phyloP scores from a whole-genome alignment of 2,888 invertebrate genomes.

The Tipula helvola region DNA sequence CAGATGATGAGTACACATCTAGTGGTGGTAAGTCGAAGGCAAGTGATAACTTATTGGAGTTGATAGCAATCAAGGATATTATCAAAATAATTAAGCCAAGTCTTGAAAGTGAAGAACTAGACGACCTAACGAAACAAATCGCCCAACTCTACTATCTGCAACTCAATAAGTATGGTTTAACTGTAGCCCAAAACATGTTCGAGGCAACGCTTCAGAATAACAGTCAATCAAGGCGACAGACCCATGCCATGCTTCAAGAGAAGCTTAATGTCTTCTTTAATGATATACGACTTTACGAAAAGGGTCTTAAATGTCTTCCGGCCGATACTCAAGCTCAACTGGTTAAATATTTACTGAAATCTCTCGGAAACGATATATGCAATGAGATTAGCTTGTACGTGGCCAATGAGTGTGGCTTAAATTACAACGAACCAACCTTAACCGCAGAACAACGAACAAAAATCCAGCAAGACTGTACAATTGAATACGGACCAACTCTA shows the following conservation, averaged over 20 bases:
- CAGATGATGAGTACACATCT: constrained; percentile 44
- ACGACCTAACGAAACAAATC: constrained; percentile 55
- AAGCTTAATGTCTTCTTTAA: constrained; percentile 63
- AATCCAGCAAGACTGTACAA: constrained; percentile 50
- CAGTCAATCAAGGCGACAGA: constrained; percentile 57
- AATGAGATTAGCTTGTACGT: constrained; percentile 68
- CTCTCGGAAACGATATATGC: constrained; percentile 68
- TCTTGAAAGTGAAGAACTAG: constrained; percentile 59
- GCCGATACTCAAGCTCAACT: constrained; percentile 52
- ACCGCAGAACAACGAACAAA: constrained; percentile 56
- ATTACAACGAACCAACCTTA: constrained; percentile 40
- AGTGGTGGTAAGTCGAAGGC: background rate
- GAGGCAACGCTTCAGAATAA: constrained; percentile 61
- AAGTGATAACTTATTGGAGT: constrained; percentile 38
- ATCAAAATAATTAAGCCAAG: constrained; percentile 44
- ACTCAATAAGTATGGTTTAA: constrained; percentile 53
- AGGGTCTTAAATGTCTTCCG: constrained; percentile 55
- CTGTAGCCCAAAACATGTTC: constrained; percentile 58
- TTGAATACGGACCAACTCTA: constrained; percentile 54
- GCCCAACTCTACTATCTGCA: constrained; percentile 56
- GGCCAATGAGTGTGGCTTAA: constrained; percentile 58
- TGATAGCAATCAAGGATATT: constrained; percentile 55
- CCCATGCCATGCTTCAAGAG: constrained; percentile 70
- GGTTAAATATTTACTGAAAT: constrained; percentile 71
- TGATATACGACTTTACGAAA: constrained; percentile 68